Evolutionary conservation across 2,888 invertebrate genomes (phyloP).

Genomic region (Pyralis farinalis): DNA sequence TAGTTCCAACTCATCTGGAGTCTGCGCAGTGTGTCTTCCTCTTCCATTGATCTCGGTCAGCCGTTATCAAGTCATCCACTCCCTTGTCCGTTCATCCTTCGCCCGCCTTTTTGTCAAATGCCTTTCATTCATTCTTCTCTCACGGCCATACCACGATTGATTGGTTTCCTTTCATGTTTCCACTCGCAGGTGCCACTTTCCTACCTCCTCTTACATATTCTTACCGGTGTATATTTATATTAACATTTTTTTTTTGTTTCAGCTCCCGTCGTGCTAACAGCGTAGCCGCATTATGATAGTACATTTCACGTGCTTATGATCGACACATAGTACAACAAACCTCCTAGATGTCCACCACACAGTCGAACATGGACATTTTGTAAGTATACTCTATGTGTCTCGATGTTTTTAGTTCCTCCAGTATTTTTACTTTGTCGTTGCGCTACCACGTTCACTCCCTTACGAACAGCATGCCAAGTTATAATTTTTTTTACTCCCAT

Average conservation of each 20-base stretch:
- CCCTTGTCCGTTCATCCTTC: too few relatives aligned
- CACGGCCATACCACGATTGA: too few relatives aligned
- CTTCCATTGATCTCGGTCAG: too few relatives aligned
- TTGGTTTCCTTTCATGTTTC: too few relatives aligned
- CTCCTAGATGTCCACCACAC: conserved; percentile 48
- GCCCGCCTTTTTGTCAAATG: too few relatives aligned
- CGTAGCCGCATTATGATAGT: conserved; percentile 72
- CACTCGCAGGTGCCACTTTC: too few relatives aligned
- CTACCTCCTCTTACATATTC: too few relatives aligned
- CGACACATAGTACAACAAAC: conserved; percentile 50
- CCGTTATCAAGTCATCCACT: too few relatives aligned
- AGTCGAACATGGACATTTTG: conserved; percentile 65
- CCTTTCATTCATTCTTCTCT: too few relatives aligned
- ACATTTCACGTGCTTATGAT: conserved; percentile 64
- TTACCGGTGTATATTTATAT: too few relatives aligned
- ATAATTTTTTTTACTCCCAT: conserved; percentile 70
- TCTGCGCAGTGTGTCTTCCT: too few relatives aligned
- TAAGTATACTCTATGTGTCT: conserved; percentile 67
- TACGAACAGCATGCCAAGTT: conserved; percentile 79
- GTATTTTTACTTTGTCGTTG: conserved; percentile 65
- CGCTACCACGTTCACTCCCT: conserved; percentile 80
- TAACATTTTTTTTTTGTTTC: conserved; percentile 61
- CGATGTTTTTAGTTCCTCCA: conserved; percentile 66
- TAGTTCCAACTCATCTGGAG: too few relatives aligned
- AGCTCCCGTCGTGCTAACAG: conserved; percentile 54